Conservation (phyloP, 2,113 vertebrate species). For the Hemiscyllium ocellatum region DNA sequence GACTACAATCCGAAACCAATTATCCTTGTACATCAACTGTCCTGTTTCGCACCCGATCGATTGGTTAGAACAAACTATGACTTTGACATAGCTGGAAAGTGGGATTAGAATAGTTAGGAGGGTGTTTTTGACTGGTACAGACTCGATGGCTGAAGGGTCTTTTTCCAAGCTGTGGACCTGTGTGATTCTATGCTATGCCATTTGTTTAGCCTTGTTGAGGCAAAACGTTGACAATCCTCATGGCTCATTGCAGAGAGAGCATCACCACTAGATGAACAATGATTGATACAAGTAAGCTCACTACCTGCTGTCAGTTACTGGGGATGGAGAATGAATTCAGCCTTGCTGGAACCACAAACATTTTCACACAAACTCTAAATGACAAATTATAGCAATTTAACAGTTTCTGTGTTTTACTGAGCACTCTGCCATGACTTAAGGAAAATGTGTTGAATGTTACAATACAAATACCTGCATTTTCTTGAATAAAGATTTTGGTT, state of each 20-base stretch:
- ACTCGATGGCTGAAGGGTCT: no score
- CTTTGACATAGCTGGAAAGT: no score
- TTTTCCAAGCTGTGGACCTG: no score
- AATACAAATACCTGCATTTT: background rate
- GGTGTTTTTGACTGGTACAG: no score
- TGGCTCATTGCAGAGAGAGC: background rate
- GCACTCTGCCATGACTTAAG: background rate
- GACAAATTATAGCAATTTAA: background rate
- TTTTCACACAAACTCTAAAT: background rate
- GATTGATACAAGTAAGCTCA: background rate
- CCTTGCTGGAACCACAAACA: background rate
- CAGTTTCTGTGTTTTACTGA: background rate
- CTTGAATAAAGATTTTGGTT: background rate
- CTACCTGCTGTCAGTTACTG: background rate
- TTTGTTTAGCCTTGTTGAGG: background rate
- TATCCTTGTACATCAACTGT: background rate
- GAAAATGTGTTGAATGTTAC: background rate
- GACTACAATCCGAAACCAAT: background rate
- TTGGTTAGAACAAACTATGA: background rate
- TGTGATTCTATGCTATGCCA: background rate
- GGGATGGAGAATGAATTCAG: background rate
- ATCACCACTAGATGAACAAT: background rate
- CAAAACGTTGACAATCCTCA: background rate
- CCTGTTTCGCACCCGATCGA: background rate
- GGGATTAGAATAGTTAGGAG: no score